Conservation (phyloP, 2,113 vertebrate species). For the Poecilia latipinna region DNA sequence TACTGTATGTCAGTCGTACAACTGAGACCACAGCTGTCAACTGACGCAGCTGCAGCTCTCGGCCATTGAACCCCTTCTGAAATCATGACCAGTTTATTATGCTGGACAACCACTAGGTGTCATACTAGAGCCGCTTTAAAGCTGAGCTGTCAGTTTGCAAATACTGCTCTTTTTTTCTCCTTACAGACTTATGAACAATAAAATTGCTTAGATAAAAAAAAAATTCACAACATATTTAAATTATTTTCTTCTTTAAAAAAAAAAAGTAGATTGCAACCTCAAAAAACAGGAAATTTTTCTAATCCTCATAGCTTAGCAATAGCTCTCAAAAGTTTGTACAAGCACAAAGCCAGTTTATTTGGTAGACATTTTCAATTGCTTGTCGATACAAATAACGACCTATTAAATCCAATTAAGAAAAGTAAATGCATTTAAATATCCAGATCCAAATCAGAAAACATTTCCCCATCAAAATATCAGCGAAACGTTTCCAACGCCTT, state of each 20-base stretch:
- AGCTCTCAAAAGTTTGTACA: no score
- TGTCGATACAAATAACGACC: no score
- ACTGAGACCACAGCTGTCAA: slow-evolving; percentile 23
- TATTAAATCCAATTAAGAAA: no score
- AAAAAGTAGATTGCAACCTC: no score
- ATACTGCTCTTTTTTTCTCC: neutral
- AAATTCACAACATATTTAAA: no score
- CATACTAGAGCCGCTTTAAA: neutral
- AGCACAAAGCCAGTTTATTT: neutral
- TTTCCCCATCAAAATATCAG: neutral
- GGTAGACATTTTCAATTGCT: no score
- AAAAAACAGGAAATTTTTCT: no score
- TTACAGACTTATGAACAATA: neutral
- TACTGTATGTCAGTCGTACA: neutral
- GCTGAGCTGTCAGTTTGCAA: no score
- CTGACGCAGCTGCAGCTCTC: slow-evolving; percentile 19
- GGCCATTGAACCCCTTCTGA: neutral
- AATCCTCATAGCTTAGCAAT: no score
- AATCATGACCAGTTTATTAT: neutral
- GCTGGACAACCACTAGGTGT: neutral
- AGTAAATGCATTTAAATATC: no score
- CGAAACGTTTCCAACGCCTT: neutral
- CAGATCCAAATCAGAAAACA: neutral
- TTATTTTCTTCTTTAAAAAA: no score
- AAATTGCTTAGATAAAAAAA: no score